These are phyloP conservation scores for Heterohyrax brucei DNA, from an alignment of 2,797 vertebrate genomes.

Conservation along the genomic window DNA sequence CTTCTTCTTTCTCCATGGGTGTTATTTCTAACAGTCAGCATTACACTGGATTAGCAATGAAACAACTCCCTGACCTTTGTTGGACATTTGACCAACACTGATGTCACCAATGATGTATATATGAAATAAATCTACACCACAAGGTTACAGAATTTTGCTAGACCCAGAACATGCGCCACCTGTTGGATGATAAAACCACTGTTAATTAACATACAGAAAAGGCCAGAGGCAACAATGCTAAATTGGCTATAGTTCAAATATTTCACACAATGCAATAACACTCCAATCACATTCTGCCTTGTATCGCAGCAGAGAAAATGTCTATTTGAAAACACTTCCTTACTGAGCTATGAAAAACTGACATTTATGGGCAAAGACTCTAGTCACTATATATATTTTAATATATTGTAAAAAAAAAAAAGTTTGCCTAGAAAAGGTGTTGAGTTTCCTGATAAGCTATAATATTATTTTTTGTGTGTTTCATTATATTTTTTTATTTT, in stretches of 20 bases:
- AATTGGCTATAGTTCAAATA: conserved; percentile 50
- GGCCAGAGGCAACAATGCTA: conserved; percentile 34
- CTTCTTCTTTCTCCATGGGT: neutral
- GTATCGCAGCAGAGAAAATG: neutral
- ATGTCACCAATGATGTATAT: conserved; percentile 61
- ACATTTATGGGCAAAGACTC: conserved; percentile 48
- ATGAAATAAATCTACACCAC: conserved; percentile 35
- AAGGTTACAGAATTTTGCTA: conserved; percentile 45
- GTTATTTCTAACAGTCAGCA: conserved; percentile 60
- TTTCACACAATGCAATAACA: neutral
- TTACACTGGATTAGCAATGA: conserved; percentile 38
- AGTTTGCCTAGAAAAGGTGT: neutral
- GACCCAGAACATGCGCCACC: neutral
- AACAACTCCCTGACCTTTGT: conserved; percentile 65
- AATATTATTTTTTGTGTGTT: neutral
- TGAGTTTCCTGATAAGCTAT: conserved; percentile 33
- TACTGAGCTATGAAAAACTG: conserved; percentile 74
- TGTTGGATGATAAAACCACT: conserved; percentile 26
- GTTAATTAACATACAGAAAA: conserved; percentile 32
- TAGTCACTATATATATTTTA: conserved; percentile 36
- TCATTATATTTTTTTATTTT: conserved; percentile 1
- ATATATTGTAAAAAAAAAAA: conserved; percentile 10
- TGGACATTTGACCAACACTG: conserved; percentile 53
- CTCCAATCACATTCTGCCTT: neutral
- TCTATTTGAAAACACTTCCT: conserved; percentile 63